Evolutionary conservation across 1,140 invertebrate species (phyloP).

Genomic region (Bombus soroeensis): DNA sequence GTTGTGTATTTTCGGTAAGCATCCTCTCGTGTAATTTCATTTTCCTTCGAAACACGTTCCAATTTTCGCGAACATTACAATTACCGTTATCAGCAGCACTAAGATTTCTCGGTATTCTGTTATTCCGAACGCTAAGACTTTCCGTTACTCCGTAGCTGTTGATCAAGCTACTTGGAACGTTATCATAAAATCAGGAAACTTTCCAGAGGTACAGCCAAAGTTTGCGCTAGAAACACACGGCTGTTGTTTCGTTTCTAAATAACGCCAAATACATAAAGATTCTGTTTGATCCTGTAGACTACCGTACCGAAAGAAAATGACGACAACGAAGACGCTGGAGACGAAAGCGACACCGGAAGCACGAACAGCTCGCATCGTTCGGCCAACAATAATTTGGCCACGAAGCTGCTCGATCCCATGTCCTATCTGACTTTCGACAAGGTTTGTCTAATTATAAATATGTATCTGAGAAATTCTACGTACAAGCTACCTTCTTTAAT

Average conservation of each 20-base stretch:
- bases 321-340: constrained; percentile 76
- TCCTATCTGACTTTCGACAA: constrained; percentile 78
- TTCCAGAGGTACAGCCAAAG: not conserved
- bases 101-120: no score
- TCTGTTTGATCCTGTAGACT: constrained; percentile 58
- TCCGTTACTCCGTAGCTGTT: not conserved
- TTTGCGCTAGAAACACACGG: not conserved
- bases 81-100: no score
- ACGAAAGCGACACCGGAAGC: constrained; percentile 78
- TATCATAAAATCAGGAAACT: not conserved
- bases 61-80: not conserved
- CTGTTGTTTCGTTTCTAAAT: not conserved
- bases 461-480: no score
- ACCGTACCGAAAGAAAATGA: constrained; percentile 67
- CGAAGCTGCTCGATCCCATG: constrained; percentile 74
- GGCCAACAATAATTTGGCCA: constrained; percentile 75
- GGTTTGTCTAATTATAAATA: constrained; percentile 55
- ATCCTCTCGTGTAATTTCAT: not conserved
- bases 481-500: not conserved
- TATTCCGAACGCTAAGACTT: not conserved
- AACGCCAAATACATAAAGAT: not conserved
- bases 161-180: not conserved
- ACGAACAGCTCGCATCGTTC: constrained; percentile 77
- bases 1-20: not conserved
- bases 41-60: not conserved